Evolutionary conservation across 2,113 vertebrate species (phyloP).

Genomic region (Cathartes aura): DNA sequence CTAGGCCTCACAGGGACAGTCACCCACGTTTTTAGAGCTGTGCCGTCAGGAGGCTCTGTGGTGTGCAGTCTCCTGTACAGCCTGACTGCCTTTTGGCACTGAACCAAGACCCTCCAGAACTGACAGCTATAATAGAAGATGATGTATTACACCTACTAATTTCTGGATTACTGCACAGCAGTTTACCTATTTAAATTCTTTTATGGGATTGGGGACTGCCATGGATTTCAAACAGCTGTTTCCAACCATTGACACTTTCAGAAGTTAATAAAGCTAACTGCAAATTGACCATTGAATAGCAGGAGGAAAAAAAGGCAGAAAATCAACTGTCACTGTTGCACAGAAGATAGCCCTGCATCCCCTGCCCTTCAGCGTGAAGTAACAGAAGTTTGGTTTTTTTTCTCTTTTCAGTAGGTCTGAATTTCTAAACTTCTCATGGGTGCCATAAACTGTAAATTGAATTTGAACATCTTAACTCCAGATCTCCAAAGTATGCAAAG

Average conservation of each 20-base stretch:
- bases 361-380: neutral
- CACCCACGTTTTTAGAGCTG: neutral
- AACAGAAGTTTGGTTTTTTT: neutral
- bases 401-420: neutral
- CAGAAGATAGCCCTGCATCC: neutral
- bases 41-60: neutral
- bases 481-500: neutral
- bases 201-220: neutral
- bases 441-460: neutral
- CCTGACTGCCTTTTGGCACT: neutral
- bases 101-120: neutral
- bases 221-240: conserved; percentile 10
- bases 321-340: neutral
- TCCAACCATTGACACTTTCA: neutral
- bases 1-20: neutral
- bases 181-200: conserved; percentile 23
- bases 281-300: neutral
- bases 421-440: neutral
- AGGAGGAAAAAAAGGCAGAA: neutral
- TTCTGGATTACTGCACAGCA: conserved; percentile 15
- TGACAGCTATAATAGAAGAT: neutral
- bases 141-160: neutral
- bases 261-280: neutral
- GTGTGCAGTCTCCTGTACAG: neutral
- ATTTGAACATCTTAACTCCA: conserved; percentile 24